phyloP scores from a whole-genome alignment of 2,888 invertebrate species.

The Trissoscelio sp. region DNA sequence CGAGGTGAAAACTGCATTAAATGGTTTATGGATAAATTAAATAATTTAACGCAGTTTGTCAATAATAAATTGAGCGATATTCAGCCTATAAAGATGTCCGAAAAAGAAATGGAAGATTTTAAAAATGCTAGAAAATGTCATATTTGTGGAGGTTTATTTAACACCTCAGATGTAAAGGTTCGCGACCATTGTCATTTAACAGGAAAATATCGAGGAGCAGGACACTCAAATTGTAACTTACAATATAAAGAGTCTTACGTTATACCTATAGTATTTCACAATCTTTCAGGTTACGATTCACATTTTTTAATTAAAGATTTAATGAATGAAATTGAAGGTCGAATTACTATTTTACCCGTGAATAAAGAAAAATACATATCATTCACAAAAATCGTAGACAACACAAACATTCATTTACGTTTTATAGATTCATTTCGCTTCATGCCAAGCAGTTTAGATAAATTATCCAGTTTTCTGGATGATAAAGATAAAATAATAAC shows the following conservation, averaged over 20 bases:
- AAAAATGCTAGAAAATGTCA: conserved; percentile 21
- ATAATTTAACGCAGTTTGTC: conserved; percentile 1
- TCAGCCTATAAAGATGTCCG: neutral
- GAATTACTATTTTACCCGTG: conserved; percentile 72
- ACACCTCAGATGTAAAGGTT: conserved; percentile 3
- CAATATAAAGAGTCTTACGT: conserved; percentile 73
- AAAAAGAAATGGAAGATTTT: neutral
- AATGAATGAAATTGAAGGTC: conserved; percentile 47
- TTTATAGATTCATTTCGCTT: conserved; percentile 61
- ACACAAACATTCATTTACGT: conserved; percentile 35
- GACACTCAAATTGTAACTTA: conserved; percentile 74
- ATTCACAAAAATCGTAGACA: conserved; percentile 32
- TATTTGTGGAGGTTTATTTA: conserved; percentile 38
- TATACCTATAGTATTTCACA: conserved; percentile 73
- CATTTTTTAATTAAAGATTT: conserved; percentile 74
- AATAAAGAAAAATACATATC: conserved; percentile 77
- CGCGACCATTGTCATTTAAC: conserved; percentile 56
- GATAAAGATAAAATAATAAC: conserved; percentile 30
- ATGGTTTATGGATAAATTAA: conserved; percentile 25
- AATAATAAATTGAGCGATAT: conserved; percentile 6
- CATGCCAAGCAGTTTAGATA: conserved; percentile 43
- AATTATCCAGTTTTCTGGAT: conserved; percentile 35
- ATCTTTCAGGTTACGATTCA: conserved; percentile 70
- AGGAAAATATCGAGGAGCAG: conserved; percentile 55
- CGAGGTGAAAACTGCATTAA: conserved; percentile 12